These are phyloP conservation scores for Babyrousa celebensis DNA, from an alignment of 2,797 vertebrate species.

Conservation along the genomic window DNA sequence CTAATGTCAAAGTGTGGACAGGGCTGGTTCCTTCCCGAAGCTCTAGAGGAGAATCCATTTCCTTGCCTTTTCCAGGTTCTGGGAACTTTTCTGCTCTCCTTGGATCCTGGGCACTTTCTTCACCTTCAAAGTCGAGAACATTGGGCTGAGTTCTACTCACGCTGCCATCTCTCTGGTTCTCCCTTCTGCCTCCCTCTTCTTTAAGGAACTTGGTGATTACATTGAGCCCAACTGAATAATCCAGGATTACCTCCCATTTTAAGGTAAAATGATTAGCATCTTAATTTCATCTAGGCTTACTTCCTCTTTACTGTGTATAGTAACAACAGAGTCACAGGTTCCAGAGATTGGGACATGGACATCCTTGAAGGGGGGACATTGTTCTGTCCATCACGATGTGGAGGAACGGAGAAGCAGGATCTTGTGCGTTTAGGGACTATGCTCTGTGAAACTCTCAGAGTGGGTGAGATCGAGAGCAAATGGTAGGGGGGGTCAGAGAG, in stretches of 20 bases:
- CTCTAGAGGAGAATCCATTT: not conserved
- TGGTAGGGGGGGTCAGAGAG: not conserved
- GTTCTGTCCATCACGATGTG: not conserved
- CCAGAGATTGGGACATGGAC: not conserved
- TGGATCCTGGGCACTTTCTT: not conserved
- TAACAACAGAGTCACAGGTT: not conserved
- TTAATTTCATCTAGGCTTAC: not conserved
- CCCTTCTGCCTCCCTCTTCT: not conserved
- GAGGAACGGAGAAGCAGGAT: not conserved
- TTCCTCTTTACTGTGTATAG: not conserved
- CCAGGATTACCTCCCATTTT: not conserved
- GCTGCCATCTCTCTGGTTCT: not conserved
- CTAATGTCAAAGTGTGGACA: not conserved
- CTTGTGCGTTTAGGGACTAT: not conserved
- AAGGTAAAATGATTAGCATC: not conserved
- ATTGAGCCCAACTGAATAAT: not conserved
- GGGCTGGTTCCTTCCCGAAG: not conserved
- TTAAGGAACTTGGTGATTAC: not conserved
- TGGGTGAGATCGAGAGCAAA: not conserved
- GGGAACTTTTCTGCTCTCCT: not conserved
- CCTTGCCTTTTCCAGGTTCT: not conserved
- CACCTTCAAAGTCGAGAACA: not conserved
- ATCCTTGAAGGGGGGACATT: not conserved
- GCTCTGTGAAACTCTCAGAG: not conserved
- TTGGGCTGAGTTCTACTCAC: not conserved